phyloP scores from a whole-genome alignment of 2,888 invertebrate genomes.

The Conus canariensis region DNA sequence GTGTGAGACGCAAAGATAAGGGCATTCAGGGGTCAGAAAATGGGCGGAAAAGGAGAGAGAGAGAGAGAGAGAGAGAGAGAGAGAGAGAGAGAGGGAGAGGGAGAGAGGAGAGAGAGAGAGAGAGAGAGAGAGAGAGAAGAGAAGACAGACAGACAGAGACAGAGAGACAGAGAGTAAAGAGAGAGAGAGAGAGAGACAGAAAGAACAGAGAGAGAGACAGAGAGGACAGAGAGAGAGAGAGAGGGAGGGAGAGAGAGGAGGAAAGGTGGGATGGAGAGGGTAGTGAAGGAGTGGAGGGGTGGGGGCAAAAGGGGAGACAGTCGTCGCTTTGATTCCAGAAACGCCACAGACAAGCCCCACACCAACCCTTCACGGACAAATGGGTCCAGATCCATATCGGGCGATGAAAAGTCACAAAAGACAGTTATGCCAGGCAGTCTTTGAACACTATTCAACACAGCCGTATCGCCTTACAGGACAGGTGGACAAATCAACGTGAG shows the following conservation, averaged over 20 bases:
- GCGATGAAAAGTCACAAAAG: constrained; percentile 39
- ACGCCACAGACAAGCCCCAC: neutral
- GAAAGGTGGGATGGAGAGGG: neutral
- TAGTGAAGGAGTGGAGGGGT: no score
- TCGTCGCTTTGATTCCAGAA: no score
- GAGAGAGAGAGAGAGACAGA: neutral
- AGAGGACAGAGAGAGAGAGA: neutral
- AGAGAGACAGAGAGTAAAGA: no score
- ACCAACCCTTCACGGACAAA: neutral
- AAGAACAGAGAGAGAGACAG: neutral
- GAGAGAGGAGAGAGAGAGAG: no score
- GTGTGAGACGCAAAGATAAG: no score
- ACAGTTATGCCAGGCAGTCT: neutral
- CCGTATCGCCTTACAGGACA: constrained; percentile 7
- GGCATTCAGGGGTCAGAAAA: no score
- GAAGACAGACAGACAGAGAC: no score
- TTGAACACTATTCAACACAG: constrained; percentile 33
- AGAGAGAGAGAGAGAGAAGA: no score
- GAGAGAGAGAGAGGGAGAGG: no score
- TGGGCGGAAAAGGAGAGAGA: no score
- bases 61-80: no score
- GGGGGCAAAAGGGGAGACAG: no score
- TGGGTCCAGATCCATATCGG: constrained; percentile 14
- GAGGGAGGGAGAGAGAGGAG: neutral
- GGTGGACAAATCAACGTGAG: constrained; percentile 10